Evolutionary conservation across 2,113 vertebrate genomes (phyloP).

Genomic region (Peromyscus californicus): DNA sequence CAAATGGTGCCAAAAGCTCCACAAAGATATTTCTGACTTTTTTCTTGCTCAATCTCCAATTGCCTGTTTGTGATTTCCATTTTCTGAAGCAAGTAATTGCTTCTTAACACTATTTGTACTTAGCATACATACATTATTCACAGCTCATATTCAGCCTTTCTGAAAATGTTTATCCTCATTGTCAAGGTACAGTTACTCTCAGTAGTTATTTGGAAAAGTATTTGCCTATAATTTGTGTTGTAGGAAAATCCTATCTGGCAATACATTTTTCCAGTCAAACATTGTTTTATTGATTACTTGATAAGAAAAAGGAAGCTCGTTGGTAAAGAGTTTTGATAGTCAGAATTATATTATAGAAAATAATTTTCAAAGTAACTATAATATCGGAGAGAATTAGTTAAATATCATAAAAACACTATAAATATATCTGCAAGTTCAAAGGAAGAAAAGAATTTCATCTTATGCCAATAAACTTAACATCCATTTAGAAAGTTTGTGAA

Average conservation of each 20-base stretch:
- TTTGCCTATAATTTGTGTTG: background rate
- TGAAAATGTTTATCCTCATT: background rate
- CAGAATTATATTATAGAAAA: background rate
- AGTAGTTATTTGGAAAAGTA: background rate
- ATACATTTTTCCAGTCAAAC: background rate
- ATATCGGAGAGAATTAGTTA: background rate
- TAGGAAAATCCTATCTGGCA: background rate
- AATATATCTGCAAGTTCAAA: conserved; percentile 26
- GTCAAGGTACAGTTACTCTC: background rate
- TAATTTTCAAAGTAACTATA: background rate
- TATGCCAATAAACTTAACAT: background rate
- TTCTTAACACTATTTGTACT: background rate
- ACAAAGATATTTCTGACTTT: background rate
- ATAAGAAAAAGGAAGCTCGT: background rate
- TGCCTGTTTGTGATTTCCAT: background rate
- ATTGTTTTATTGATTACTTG: background rate
- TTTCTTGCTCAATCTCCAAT: background rate
- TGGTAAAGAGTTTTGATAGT: background rate
- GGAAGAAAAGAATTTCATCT: background rate
- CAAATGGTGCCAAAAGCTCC: background rate
- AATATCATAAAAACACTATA: background rate
- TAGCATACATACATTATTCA: background rate
- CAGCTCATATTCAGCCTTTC: background rate
- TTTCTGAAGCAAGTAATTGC: background rate
- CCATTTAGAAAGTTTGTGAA: background rate